A percentile compares a stretch with the other conserved stretches of the same genome.
These are phyloP conservation scores for Xanthia icteritia DNA, from an alignment of 2,888 invertebrate species.

Conservation along the genomic window DNA sequence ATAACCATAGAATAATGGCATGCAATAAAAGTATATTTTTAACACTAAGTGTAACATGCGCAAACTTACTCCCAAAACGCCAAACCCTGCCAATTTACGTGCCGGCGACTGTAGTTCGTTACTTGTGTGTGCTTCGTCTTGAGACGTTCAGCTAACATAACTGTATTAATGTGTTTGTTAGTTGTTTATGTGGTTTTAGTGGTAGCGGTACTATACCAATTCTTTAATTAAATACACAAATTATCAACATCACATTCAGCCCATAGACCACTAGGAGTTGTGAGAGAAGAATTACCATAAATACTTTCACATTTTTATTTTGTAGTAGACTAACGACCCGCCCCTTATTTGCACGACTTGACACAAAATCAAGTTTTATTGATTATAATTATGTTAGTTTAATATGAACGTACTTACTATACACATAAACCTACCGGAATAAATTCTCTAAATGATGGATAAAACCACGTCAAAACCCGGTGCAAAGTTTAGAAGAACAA, in stretches of 20 bases:
- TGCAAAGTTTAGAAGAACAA: background rate
- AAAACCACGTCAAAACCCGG: background rate
- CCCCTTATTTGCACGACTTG: background rate
- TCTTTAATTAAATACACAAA: background rate
- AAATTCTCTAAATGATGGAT: background rate
- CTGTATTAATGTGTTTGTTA: conserved; percentile 58
- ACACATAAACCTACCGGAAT: background rate
- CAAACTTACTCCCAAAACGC: too few relatives aligned
- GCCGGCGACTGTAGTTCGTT: too few relatives aligned
- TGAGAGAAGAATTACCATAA: background rate
- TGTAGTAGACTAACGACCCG: background rate
- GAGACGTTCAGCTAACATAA: conserved; percentile 47
- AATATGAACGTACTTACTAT: background rate
- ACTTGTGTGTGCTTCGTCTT: conserved; percentile 31
- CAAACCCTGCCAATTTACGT: too few relatives aligned
- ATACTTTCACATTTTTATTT: background rate
- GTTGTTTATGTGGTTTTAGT: conserved; percentile 34
- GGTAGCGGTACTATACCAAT: conserved; percentile 18
- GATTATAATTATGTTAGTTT: background rate
- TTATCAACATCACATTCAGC: too few relatives aligned
- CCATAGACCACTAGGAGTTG: background rate
- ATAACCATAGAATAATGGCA: too few relatives aligned
- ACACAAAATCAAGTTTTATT: background rate
- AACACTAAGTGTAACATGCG: too few relatives aligned
- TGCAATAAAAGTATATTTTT: too few relatives aligned